phyloP scores from a whole-genome alignment of 1,140 invertebrate species.

The Nasonia giraulti region DNA sequence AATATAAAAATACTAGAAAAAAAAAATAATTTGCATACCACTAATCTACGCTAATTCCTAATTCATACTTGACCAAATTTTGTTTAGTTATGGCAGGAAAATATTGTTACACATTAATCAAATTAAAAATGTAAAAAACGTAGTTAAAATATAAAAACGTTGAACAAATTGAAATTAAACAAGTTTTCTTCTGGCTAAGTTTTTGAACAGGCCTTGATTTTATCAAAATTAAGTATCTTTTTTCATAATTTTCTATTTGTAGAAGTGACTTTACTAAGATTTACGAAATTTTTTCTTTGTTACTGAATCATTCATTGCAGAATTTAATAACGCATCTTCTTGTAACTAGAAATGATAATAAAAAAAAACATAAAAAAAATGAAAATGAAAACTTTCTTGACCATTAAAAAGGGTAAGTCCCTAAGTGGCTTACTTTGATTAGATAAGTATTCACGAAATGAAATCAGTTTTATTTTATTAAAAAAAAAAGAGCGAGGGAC shows the following conservation, averaged over 20 bases:
- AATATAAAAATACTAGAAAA: not conserved
- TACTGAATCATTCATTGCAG: conserved; percentile 36
- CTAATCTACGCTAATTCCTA: not conserved
- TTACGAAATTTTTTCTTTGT: conserved; percentile 33
- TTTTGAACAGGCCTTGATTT: conserved; percentile 18
- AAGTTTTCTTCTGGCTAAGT: not conserved
- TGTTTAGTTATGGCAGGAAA: not conserved
- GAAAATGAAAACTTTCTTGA: not conserved
- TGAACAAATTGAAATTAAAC: not conserved
- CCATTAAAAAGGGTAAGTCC: conserved; percentile 3
- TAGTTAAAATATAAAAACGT: not conserved
- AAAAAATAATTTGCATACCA: not conserved
- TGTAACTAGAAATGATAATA: conserved; percentile 50
- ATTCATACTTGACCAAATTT: not conserved
- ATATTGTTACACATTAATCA: not conserved
- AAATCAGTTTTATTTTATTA: not conserved
- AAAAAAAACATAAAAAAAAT: conserved; percentile 43
- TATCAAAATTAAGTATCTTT: conserved; percentile 29
- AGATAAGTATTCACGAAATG: not conserved
- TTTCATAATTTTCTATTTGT: not conserved
- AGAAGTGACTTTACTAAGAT: conserved; percentile 17
- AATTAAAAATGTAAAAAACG: not conserved
- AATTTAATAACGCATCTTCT: conserved; percentile 38
- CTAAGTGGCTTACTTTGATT: not conserved
- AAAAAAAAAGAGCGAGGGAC: conserved; percentile 23